These are phyloP conservation scores for Leuciscus idus DNA, from an alignment of 2,113 vertebrate species.

Conservation along the genomic window DNA sequence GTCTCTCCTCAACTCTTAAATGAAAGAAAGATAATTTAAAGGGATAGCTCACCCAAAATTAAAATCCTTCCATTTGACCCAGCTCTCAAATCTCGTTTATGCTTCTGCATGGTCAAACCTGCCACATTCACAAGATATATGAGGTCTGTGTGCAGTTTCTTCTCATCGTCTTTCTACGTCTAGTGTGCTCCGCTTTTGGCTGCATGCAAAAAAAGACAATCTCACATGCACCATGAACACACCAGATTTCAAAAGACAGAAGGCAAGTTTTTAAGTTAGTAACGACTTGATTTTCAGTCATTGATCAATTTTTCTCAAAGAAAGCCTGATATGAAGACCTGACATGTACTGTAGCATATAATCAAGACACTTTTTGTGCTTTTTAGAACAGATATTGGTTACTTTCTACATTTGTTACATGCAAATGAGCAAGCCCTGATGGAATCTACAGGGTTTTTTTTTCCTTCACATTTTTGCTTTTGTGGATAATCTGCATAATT, in stretches of 20 bases:
- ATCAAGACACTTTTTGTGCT: not conserved
- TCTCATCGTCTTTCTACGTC: not conserved
- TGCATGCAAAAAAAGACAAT: not conserved
- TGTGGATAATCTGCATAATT: not conserved
- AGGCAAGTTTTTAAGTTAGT: not conserved
- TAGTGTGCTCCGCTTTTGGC: not conserved
- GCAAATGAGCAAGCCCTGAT: not conserved
- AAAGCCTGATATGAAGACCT: slow-evolving; percentile 3
- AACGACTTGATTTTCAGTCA: not conserved
- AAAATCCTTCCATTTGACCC: not conserved
- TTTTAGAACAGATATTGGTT: not conserved
- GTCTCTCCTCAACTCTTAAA: slow-evolving; percentile 83
- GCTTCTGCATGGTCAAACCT: not conserved
- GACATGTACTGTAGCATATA: not conserved
- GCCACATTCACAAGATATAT: not conserved
- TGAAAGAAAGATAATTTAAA: not conserved
- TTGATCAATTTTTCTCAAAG: not conserved
- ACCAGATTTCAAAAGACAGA: not conserved
- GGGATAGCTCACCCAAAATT: not conserved
- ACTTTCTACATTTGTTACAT: not conserved
- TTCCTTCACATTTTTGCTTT: not conserved
- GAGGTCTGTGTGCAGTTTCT: not conserved
- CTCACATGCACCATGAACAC: not conserved
- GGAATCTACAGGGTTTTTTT: not conserved
- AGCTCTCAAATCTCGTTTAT: not conserved